Percentiles rank a stretch among this genome's conserved stretches.
Conservation (phyloP, 2,888 invertebrate genomes). For the Periphyllus acericola region DNA sequence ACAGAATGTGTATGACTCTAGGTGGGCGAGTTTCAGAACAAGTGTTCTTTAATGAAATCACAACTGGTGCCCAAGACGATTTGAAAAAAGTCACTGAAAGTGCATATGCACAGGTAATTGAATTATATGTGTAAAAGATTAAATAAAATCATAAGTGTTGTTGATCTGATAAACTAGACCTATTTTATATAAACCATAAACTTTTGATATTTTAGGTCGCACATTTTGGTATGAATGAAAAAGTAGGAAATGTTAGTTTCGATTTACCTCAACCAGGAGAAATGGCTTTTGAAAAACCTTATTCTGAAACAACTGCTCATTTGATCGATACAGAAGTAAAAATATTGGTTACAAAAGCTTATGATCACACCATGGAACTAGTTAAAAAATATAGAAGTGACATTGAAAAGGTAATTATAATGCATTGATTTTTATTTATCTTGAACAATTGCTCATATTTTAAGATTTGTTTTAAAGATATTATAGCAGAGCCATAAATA, state of each 20-base stretch:
- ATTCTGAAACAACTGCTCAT: constrained; percentile 97
- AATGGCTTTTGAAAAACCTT: constrained; percentile 93
- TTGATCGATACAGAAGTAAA: constrained; percentile 94
- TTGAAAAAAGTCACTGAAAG: constrained; percentile 97
- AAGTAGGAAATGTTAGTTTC: constrained; percentile 96
- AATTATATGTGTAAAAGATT: neutral
- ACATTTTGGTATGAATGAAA: constrained; percentile 97
- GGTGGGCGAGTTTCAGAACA: constrained; percentile 98
- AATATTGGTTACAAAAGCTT: constrained; percentile 79
- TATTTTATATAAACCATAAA: neutral
- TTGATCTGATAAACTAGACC: no score
- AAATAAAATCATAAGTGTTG: neutral
- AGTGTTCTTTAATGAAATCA: constrained; percentile 94
- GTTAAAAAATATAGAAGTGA: constrained; percentile 83
- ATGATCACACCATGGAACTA: constrained; percentile 81
- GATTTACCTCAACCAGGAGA: constrained; percentile 94
- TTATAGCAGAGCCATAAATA: no score
- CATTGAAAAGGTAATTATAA: constrained; percentile 79
- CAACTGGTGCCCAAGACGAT: constrained; percentile 99
- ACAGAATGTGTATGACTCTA: constrained; percentile 98
- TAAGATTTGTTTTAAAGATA: no score
- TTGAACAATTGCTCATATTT: no score
- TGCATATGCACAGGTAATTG: constrained; percentile 88
- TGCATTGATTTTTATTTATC: no score
- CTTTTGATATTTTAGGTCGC: constrained; percentile 74